Conservation (phyloP, 1,140 invertebrate species). For the Drosophila nasuta region DNA sequence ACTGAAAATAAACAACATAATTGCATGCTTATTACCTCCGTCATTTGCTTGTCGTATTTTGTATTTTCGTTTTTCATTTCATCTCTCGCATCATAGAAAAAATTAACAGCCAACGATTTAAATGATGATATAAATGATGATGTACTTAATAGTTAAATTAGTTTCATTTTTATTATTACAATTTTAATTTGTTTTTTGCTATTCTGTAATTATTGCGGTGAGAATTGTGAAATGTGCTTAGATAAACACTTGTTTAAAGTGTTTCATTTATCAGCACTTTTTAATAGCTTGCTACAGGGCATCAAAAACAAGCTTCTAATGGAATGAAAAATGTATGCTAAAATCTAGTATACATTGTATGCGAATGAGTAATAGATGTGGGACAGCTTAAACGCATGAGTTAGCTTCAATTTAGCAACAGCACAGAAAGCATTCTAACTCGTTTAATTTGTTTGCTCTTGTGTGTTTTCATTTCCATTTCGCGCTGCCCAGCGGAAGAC, state of each 20-base stretch:
- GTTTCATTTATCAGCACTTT: neutral
- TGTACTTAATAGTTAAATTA: neutral
- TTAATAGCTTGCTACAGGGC: neutral
- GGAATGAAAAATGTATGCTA: neutral
- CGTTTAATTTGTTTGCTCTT: constrained; percentile 11
- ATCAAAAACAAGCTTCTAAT: neutral
- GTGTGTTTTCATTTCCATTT: constrained; percentile 23
- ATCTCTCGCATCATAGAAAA: neutral
- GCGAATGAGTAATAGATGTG: constrained; percentile 7
- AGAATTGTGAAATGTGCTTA: neutral
- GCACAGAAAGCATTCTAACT: constrained; percentile 8
- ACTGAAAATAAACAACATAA: constrained; percentile 73
- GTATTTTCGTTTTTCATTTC: neutral
- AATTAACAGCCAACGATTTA: neutral
- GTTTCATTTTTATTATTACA: neutral
- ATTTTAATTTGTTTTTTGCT: no score
- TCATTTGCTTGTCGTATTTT: constrained; percentile 11
- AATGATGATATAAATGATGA: neutral
- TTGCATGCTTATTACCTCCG: constrained; percentile 52
- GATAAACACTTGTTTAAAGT: neutral
- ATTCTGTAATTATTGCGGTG: neutral
- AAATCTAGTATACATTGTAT: neutral
- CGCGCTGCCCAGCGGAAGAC: constrained; percentile 60
- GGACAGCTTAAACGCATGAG: constrained; percentile 11
- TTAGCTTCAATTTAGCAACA: constrained; percentile 14